Evolutionary conservation across 2,113 vertebrate species (phyloP).

Genomic region (Neodon shergylaensis): DNA sequence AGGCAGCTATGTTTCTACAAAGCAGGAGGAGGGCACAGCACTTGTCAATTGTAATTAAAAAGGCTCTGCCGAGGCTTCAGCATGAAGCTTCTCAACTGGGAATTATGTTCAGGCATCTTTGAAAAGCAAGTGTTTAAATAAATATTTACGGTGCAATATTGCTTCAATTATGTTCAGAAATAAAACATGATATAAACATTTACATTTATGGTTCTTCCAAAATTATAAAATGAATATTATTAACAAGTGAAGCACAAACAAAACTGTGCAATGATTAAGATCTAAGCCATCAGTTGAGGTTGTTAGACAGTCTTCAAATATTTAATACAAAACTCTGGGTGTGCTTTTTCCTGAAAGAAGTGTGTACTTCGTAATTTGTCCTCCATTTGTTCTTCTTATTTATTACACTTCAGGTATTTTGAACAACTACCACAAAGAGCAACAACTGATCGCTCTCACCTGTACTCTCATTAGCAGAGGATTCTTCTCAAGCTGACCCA

Average conservation of each 20-base stretch:
- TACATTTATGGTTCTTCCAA: not conserved
- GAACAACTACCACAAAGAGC: not conserved
- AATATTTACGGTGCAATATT: not conserved
- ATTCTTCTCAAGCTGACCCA: not conserved
- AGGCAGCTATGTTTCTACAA: conserved; percentile 29
- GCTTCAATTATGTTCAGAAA: conserved; percentile 19
- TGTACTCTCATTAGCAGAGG: conserved; percentile 27
- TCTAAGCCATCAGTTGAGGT: not conserved
- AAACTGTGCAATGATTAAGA: not conserved
- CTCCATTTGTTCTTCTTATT: not conserved
- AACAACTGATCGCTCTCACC: not conserved
- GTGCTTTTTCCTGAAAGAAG: not conserved
- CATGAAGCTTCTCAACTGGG: not conserved
- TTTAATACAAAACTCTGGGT: not conserved
- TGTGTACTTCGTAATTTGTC: not conserved
- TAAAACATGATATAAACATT: not conserved
- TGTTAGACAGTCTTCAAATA: not conserved
- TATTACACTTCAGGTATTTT: not conserved
- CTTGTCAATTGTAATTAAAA: conserved; percentile 45
- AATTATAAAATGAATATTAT: not conserved
- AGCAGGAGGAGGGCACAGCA: not conserved
- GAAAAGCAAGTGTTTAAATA: conserved; percentile 4
- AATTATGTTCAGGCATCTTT: conserved; percentile 13
- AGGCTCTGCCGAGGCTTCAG: not conserved
- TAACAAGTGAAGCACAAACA: not conserved